phyloP scores from a whole-genome alignment of 1,140 invertebrate genomes.

The Camponotus pennsylvanicus region DNA sequence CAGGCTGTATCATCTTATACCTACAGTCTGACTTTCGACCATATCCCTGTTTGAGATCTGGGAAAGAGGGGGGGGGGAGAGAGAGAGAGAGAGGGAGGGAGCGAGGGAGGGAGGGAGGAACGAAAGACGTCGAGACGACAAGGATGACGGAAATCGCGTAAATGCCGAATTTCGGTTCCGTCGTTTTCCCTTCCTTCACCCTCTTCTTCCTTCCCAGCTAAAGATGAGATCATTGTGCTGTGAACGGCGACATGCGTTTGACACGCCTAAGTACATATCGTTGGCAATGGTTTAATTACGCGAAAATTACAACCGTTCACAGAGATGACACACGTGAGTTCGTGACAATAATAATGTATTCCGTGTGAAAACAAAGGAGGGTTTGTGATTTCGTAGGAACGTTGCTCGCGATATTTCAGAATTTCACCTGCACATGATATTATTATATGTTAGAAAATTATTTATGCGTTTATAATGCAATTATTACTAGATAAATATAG shows the following conservation, averaged over 20 bases:
- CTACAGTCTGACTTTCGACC: constrained; percentile 14
- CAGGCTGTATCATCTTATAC: constrained; percentile 34
- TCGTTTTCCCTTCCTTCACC: neutral
- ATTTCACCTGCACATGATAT: neutral
- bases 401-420: neutral
- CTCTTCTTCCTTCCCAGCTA: neutral
- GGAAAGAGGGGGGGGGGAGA: neutral
- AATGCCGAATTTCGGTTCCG: constrained; percentile 36
- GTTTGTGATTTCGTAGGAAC: neutral
- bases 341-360: constrained; percentile 5
- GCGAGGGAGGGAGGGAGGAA: too few species aligned
- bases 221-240: constrained; percentile 21
- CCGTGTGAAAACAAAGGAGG: neutral
- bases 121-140: constrained; percentile 8
- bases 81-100: too few species aligned
- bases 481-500: neutral
- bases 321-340: neutral
- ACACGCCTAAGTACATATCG: constrained; percentile 25
- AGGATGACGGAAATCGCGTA: constrained; percentile 34
- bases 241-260: constrained; percentile 31
- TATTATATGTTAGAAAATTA: constrained; percentile 6
- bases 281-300: constrained; percentile 47
- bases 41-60: neutral
- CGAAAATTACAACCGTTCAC: constrained; percentile 25
- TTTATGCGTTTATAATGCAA: neutral